Evolutionary conservation across 2,888 invertebrate genomes (phyloP).

Genomic region (Incurvaria masculella): DNA sequence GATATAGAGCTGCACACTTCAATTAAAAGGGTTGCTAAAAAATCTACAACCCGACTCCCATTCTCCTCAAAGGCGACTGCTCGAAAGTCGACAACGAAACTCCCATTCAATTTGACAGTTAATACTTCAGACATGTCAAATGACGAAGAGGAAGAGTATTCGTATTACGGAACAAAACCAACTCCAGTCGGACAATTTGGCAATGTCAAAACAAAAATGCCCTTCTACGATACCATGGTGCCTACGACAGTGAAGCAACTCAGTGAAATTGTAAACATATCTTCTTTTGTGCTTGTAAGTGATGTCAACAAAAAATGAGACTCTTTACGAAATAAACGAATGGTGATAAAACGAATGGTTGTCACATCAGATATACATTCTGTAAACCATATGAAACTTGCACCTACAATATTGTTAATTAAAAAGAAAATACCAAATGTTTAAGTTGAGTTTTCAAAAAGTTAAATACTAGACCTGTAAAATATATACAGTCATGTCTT

Average conservation of each 20-base stretch:
- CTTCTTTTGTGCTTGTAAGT: too few relatives aligned
- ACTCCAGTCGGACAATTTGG: constrained; percentile 31
- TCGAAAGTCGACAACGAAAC: constrained; percentile 51
- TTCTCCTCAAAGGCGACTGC: constrained; percentile 22
- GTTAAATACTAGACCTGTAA: too few relatives aligned
- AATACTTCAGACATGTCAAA: constrained; percentile 14
- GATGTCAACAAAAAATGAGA: too few relatives aligned
- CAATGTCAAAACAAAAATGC: constrained; percentile 48
- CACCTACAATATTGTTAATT: too few relatives aligned
- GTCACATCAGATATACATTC: too few relatives aligned
- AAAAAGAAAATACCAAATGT: too few relatives aligned
- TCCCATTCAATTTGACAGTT: constrained; percentile 21
- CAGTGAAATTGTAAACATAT: constrained; percentile 47
- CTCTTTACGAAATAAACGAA: too few relatives aligned
- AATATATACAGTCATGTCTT: too few relatives aligned
- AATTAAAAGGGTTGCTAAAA: constrained; percentile 26
- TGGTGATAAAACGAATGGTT: too few relatives aligned
- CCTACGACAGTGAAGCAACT: constrained; percentile 48
- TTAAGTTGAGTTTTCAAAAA: too few relatives aligned
- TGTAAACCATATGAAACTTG: too few relatives aligned
- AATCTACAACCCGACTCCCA: constrained; percentile 36
- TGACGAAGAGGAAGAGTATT: constrained; percentile 27
- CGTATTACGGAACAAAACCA: constrained; percentile 48
- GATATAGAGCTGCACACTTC: not conserved
- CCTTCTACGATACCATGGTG: constrained; percentile 49